Base-by-base conservation (phyloP, 1,140 invertebrate species). In the Drosophila kohkoa region DNA sequence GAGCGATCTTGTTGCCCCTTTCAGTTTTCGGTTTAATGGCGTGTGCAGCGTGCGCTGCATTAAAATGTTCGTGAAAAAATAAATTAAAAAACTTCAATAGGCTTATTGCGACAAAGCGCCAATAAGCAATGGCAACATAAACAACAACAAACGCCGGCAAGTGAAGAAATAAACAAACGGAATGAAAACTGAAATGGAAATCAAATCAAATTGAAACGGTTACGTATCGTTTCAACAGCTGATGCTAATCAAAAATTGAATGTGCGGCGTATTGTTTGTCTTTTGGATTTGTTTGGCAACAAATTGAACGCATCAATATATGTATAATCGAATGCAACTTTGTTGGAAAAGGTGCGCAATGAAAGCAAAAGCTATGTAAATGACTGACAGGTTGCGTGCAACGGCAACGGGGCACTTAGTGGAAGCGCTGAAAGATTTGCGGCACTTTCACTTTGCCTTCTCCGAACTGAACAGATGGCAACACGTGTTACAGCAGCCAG, bases 281-380 rank as follows among this genome's bases (percentile, higher is more conserved):
- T 81, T 82, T 72, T 38, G 7, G 74, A 87, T 87, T 86, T 89
- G 85, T 87, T 87, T 87, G 85, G 73, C 83, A 83, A 89, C 83
- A 88, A 87, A 87, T 87, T 89, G 83, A 78, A 89, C 80, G 64
- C 80, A 83, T 89, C 83, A 83, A 74, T 65, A 55, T 38, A 16
- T 65, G 46, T 38, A 16, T 46, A 3, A 16, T 32, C 46, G 30
- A 16, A 49, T 60, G 64, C 64, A 68, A 63, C 57, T 52, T 46
- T 74, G 15, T 58, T 69, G 59, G 45, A 66, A 69, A 82, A 79
- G 75, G 77, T 67, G 77, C 64, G 59, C 58, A 69, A 65, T 70
- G 62, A 75, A 75, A 76, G 69, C 46, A 64, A 78, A 87, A 63
- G 79, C 74, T 63, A 55, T 64, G 60, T 64, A 63, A 64, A 65